These are phyloP conservation scores for Amblyopsis hoosieri DNA, from an alignment of 2,797 vertebrate genomes.

Conservation along the genomic window DNA sequence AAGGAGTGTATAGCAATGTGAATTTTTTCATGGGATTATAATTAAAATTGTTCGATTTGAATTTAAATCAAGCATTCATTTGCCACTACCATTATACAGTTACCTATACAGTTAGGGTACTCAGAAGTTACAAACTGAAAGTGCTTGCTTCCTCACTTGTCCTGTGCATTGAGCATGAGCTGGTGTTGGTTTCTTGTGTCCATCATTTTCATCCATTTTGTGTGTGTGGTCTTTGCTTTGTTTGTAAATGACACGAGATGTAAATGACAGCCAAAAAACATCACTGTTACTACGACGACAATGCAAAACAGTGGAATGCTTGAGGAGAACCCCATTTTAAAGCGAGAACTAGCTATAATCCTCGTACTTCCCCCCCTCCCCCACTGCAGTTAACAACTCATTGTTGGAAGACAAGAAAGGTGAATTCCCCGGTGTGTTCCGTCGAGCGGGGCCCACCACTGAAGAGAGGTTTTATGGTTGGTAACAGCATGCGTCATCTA, in stretches of 20 bases:
- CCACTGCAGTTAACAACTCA: constrained; percentile 57
- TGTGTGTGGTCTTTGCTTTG: constrained; percentile 8
- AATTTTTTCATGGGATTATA: too few relatives aligned
- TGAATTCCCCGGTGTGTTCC: constrained; percentile 25
- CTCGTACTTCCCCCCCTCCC: constrained; percentile 12
- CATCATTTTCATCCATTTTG: constrained; percentile 23
- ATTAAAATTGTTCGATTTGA: too few relatives aligned
- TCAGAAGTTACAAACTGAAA: neutral
- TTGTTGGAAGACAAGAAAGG: constrained; percentile 45
- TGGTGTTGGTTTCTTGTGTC: constrained; percentile 32
- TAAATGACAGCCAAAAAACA: neutral
- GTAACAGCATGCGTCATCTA: constrained; percentile 44
- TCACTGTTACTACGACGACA: neutral
- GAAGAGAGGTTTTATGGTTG: constrained; percentile 53
- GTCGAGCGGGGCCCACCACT: constrained; percentile 21
- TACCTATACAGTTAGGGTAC: too few relatives aligned
- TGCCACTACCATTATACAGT: too few relatives aligned
- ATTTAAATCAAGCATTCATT: too few relatives aligned
- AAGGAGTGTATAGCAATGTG: too few relatives aligned
- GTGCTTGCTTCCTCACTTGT: constrained; percentile 52
- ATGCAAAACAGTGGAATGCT: constrained; percentile 42
- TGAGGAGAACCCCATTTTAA: neutral
- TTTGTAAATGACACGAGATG: constrained; percentile 6
- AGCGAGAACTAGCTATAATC: constrained; percentile 29
- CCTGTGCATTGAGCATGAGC: constrained; percentile 38